A percentile compares a stretch with the other conserved stretches of the same genome.
These are phyloP conservation scores for Cantharis rufa DNA, from an alignment of 2,888 invertebrate species.

Conservation along the genomic window DNA sequence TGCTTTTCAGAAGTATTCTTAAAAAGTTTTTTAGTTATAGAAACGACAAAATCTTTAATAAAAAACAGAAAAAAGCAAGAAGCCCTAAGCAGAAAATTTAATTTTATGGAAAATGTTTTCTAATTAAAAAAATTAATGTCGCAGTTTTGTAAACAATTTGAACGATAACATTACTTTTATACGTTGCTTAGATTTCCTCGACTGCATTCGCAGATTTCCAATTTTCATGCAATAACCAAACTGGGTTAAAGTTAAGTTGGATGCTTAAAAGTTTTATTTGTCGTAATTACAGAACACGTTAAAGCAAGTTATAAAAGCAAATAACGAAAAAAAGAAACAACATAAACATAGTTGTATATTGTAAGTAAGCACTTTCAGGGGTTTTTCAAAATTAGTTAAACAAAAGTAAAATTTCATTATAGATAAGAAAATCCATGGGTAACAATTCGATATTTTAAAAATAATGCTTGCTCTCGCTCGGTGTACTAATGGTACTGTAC, in stretches of 20 bases:
- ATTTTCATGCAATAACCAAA: not conserved
- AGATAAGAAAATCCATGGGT: not conserved
- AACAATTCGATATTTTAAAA: not conserved
- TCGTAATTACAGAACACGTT: not conserved
- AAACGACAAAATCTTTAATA: not conserved
- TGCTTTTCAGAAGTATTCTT: constrained; percentile 8
- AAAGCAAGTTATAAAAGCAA: not conserved
- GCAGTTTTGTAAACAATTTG: not conserved
- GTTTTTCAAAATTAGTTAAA: not conserved
- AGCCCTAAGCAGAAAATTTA: not conserved
- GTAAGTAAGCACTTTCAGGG: not conserved
- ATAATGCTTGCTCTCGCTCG: not conserved
- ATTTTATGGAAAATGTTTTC: not conserved
- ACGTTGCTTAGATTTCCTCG: constrained; percentile 29
- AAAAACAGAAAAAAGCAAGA: not conserved
- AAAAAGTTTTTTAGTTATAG: constrained; percentile 13
- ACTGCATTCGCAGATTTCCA: not conserved
- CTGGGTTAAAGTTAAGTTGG: not conserved
- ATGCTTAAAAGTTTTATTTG: not conserved
- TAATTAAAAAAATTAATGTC: not conserved
- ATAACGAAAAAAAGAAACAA: not conserved
- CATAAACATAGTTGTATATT: not conserved
- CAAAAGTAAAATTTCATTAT: not conserved
- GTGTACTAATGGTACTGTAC: not conserved
- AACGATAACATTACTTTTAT: constrained; percentile 32